Percentiles rank a stretch among this genome's conserved stretches.
Evolutionary conservation across 2,888 invertebrate species (phyloP).

Genomic region (Pachydiplax longipennis): DNA sequence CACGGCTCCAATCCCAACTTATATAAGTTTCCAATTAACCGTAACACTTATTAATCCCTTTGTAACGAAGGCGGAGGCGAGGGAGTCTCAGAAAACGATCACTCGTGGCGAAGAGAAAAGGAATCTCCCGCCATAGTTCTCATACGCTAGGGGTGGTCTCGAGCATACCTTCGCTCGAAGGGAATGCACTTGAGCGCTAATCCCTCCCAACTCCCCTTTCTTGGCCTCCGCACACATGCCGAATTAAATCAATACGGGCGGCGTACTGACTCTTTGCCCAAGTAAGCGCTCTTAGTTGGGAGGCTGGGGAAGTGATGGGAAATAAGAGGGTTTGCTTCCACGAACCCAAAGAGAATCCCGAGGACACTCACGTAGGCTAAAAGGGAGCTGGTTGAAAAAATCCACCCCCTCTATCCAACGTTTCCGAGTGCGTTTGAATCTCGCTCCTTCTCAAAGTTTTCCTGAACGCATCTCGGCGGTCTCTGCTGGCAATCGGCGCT

Average conservation of each 20-base stretch:
- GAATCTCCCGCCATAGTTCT: too few relatives aligned
- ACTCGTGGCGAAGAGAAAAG: too few relatives aligned
- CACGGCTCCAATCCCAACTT: too few relatives aligned
- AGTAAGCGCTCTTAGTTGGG: not conserved
- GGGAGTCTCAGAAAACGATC: too few relatives aligned
- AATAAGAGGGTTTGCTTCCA: not conserved
- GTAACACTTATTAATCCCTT: too few relatives aligned
- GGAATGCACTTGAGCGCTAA: not conserved
- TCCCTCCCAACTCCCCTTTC: not conserved
- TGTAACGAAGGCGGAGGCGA: too few relatives aligned
- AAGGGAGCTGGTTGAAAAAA: not conserved
- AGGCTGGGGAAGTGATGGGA: not conserved
- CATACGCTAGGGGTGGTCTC: not conserved
- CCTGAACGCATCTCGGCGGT: not conserved
- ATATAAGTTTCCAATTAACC: too few relatives aligned
- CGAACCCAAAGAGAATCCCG: too few relatives aligned
- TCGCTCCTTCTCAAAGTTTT: not conserved
- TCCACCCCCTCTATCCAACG: not conserved
- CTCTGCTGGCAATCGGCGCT: not conserved
- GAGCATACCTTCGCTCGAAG: not conserved
- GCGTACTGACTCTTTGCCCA: not conserved
- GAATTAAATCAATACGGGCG: constrained; percentile 19
- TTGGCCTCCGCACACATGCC: not conserved
- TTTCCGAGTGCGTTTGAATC: not conserved
- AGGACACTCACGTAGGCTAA: not conserved